phyloP scores from a whole-genome alignment of 2,888 invertebrate species.

The Ophion ventricosus region DNA sequence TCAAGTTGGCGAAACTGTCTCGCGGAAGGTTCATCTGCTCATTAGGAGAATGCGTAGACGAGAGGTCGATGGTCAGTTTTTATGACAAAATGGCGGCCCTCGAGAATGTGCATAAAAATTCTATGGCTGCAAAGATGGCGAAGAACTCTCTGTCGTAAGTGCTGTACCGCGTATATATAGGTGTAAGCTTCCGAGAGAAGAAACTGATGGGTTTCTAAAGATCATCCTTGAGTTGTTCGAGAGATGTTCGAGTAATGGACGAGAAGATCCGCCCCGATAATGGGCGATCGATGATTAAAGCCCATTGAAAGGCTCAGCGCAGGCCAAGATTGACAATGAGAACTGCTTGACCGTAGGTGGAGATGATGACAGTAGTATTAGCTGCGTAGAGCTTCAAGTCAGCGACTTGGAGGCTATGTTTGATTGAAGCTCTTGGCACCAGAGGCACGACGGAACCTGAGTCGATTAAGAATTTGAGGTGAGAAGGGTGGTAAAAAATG shows the following conservation, averaged over 20 bases:
- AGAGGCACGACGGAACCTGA: no score
- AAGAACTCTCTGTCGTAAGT: constrained; percentile 56
- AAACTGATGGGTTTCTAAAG: constrained; percentile 35
- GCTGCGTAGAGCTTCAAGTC: constrained; percentile 1
- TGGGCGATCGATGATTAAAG: constrained; percentile 50
- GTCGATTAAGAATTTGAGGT: no score
- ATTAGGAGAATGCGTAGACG: constrained; percentile 37
- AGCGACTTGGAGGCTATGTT: background rate
- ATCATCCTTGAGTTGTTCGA: constrained; percentile 21
- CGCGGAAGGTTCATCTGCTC: constrained; percentile 34
- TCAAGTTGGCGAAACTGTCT: constrained; percentile 40
- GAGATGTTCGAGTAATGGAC: constrained; percentile 33
- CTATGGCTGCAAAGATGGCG: constrained; percentile 48
- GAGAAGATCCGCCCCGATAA: no score
- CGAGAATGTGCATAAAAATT: constrained; percentile 39
- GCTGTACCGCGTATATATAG: constrained; percentile 29
- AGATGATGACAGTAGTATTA: constrained; percentile 28
- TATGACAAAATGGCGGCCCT: constrained; percentile 42
- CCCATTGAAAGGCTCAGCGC: constrained; percentile 38
- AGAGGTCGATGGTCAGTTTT: constrained; percentile 56
- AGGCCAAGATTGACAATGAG: constrained; percentile 47
- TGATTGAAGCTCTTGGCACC: background rate
- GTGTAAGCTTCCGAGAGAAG: constrained; percentile 44
- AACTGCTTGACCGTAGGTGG: constrained; percentile 39
- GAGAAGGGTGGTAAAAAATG: no score